phyloP scores from a whole-genome alignment of 2,113 vertebrate species.

The Triplophysa siluroides region DNA sequence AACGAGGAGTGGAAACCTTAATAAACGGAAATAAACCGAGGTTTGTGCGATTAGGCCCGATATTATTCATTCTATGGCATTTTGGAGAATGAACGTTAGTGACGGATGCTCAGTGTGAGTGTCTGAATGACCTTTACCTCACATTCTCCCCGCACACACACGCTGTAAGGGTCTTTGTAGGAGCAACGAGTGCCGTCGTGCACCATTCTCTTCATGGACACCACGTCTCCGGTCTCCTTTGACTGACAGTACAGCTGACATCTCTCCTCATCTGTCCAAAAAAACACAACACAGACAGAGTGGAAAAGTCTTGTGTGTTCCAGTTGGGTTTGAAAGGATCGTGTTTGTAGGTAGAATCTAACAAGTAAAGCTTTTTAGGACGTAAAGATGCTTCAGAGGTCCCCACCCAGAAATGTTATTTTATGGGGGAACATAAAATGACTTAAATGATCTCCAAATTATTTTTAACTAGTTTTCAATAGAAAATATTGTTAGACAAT shows the following conservation, averaged over 20 bases:
- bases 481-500: too few species aligned
- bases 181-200: constrained; percentile 95
- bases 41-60: constrained; percentile 32
- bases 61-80: constrained; percentile 45
- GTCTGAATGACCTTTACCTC: constrained; percentile 74
- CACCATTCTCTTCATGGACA: constrained; percentile 90
- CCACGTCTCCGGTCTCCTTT: constrained; percentile 81
- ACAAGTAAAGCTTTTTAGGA: too few species aligned
- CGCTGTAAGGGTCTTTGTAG: constrained; percentile 87
- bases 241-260: constrained; percentile 91
- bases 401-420: too few species aligned
- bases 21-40: constrained; percentile 18
- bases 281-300: neutral
- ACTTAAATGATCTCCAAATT: too few species aligned
- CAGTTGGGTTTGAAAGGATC: neutral
- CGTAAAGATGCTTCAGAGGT: too few species aligned
- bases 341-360: neutral
- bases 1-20: constrained; percentile 3
- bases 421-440: too few species aligned
- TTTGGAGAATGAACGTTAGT: constrained; percentile 36
- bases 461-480: too few species aligned
- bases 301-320: neutral
- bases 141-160: constrained; percentile 94
- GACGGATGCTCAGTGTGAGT: constrained; percentile 20
- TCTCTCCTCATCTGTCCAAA: constrained; percentile 82